A percentile compares a stretch with the other conserved stretches of the same genome.
These are phyloP conservation scores for Dicrostonyx torquatus DNA, from an alignment of 2,797 vertebrate genomes.

Conservation along the genomic window DNA sequence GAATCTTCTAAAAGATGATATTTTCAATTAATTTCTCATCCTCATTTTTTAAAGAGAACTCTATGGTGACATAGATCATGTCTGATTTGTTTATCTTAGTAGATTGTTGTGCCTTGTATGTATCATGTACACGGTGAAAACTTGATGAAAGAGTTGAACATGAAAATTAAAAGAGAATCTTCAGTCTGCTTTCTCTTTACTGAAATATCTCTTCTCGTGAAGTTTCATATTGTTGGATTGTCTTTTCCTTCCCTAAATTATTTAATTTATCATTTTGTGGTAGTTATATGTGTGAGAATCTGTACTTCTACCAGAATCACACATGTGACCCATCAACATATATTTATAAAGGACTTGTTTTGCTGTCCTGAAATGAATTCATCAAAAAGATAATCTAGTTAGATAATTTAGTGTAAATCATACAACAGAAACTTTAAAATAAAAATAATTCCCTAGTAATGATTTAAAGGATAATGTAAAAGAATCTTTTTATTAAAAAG, in stretches of 20 bases:
- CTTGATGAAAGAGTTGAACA: not conserved
- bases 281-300: not conserved
- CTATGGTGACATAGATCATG: not conserved
- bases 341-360: not conserved
- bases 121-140: not conserved
- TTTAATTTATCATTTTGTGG: not conserved
- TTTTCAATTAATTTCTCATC: conserved; percentile 4
- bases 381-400: not conserved
- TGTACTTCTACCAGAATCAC: not conserved
- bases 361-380: conserved; percentile 8
- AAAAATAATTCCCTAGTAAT: not conserved
- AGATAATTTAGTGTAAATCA: not conserved
- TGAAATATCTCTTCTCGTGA: not conserved
- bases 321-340: not conserved
- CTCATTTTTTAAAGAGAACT: not conserved
- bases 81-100: not conserved
- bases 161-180: not conserved
- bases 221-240: not conserved
- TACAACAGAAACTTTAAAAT: not conserved
- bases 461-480: not conserved
- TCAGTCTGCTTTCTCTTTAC: not conserved
- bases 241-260: not conserved
- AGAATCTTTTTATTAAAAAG: conserved; percentile 3
- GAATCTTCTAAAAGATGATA: not conserved
- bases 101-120: not conserved